phyloP scores from a whole-genome alignment of 2,797 vertebrate genomes.

The Onychomys leucogaster region DNA sequence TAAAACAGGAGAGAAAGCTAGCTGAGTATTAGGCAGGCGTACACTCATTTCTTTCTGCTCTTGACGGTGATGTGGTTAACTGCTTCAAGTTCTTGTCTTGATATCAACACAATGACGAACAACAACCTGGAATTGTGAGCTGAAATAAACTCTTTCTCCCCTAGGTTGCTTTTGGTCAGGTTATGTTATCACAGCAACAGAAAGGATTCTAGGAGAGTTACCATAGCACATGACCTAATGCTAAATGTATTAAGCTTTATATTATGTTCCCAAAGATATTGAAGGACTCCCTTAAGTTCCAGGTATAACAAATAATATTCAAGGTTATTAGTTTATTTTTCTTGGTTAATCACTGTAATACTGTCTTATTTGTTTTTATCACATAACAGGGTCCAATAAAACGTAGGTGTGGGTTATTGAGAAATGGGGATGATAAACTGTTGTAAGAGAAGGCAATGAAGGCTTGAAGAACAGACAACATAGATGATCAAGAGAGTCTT shows the following conservation, averaged over 20 bases:
- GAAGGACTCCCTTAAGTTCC: constrained; percentile 3
- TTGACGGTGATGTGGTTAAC: background rate
- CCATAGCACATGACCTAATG: background rate
- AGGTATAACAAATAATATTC: background rate
- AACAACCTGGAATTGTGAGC: background rate
- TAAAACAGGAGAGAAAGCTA: background rate
- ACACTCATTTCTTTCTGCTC: background rate
- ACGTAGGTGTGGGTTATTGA: background rate
- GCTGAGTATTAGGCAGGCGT: background rate
- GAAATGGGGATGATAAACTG: background rate
- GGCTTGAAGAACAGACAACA: background rate
- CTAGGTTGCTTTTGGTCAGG: background rate
- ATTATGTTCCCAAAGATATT: background rate
- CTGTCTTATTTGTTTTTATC: constrained; percentile 48
- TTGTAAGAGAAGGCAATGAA: constrained; percentile 37
- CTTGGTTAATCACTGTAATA: background rate
- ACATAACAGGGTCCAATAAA: background rate
- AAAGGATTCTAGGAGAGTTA: background rate
- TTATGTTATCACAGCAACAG: background rate
- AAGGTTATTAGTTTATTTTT: constrained; percentile 29
- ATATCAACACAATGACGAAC: background rate
- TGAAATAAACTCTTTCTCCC: background rate
- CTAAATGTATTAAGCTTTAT: background rate
- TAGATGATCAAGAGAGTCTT: background rate
- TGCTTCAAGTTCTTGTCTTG: background rate